Percentiles rank a stretch among this genome's conserved stretches.
These are phyloP conservation scores for Pangasius mekongensis DNA, from an alignment of 2,797 vertebrate genomes.

Conservation along the genomic window DNA sequence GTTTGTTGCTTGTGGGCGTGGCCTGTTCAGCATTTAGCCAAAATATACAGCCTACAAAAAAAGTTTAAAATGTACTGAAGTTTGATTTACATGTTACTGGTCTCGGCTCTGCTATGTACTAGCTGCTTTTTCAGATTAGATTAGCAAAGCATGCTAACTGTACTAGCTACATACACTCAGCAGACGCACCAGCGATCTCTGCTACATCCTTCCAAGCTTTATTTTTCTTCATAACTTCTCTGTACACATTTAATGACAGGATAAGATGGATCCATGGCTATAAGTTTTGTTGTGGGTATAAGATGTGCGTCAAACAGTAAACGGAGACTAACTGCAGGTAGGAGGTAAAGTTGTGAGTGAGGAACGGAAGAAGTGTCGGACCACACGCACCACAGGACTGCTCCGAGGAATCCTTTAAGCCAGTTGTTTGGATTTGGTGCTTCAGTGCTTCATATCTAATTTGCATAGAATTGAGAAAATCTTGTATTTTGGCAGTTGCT, in stretches of 20 bases:
- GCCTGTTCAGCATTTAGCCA: neutral
- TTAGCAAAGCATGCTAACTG: constrained; percentile 6
- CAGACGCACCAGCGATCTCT: neutral
- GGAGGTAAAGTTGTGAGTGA: too few relatives aligned
- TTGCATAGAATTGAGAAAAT: neutral
- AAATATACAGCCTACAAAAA: neutral
- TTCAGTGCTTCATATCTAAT: neutral
- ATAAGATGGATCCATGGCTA: neutral
- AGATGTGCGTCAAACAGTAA: neutral
- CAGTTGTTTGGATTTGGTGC: neutral
- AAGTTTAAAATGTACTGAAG: neutral
- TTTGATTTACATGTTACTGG: neutral
- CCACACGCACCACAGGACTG: too few relatives aligned
- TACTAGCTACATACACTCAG: neutral
- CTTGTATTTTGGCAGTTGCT: neutral
- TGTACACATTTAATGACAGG: neutral
- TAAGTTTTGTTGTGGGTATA: neutral
- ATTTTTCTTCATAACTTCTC: neutral
- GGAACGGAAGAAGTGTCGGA: too few relatives aligned
- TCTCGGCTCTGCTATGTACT: neutral
- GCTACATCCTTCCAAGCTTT: neutral
- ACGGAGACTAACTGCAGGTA: too few relatives aligned
- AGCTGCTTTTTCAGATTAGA: neutral
- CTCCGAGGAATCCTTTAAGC: neutral
- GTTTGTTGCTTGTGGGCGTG: neutral